Evolutionary conservation across 1,140 invertebrate species (phyloP), one percentile per base, ranked within the genome.

Genomic region (Calosoma granatense): DNA sequence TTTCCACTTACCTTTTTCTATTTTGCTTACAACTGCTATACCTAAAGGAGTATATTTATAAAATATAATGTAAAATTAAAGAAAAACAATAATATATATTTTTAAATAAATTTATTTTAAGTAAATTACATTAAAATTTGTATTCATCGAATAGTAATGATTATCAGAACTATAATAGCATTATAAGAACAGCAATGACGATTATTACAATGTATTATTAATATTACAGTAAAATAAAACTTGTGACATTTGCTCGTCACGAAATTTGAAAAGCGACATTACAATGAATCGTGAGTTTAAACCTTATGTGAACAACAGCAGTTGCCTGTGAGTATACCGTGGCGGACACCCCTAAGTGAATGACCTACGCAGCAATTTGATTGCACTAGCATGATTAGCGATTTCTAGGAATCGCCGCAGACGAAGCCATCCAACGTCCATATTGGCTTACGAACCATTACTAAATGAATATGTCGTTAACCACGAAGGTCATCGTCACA

Each of bases 331-430:
- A n/a, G n/a, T n/a, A n/a, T n/a, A n/a, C n/a, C n/a, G n/a, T n/a
- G n/a, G n/a, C n/a, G n/a, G n/a, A 4, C 26, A 30, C 26, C 26
- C 26, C 26, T 30, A 30, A 30, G 26, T 30, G 26, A 30, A 30
- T 47, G 9, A 47, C 41, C 41, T 47, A 47, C 41, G 17, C 41
- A 47, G 41, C 41, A 47, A 47, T 47, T 47, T 47, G 41, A 47
- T 47, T 47, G 41, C 41, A 47, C 41, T 47, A 47, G 41, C 41
- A 17, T 47, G 41, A 47, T 47, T 47, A 47, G 41, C 41, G 15
- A 47, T 17, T 47, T 17, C 17, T 47, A 11, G 41, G 41, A 47
- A 47, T 47, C 17, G 3, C 17, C 15, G 41, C 6, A 47, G 41
- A 47, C 41, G 41, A 47, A 47, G 26, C 26, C 26, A 36, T 36